Evolutionary conservation across 2,797 vertebrate species (phyloP).

Genomic region (Hephaestus fuliginosus): DNA sequence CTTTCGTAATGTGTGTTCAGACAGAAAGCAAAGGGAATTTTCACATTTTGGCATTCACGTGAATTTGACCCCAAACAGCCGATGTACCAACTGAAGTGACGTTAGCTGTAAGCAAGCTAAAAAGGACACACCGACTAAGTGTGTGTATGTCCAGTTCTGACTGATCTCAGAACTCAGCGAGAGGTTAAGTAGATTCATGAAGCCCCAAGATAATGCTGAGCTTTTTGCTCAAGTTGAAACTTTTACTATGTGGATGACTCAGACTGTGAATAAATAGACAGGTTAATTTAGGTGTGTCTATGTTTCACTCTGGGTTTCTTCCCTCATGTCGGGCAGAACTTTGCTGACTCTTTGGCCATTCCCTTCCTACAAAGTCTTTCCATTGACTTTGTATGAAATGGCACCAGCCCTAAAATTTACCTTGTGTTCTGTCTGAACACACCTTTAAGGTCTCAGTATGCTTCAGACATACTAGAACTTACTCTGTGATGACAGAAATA

Average conservation of each 20-base stretch:
- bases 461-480: constrained; percentile 6
- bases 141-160: background rate
- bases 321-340: too few relatives aligned
- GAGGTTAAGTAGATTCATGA: background rate
- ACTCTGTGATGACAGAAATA: background rate
- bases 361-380: background rate
- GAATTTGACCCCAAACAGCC: background rate
- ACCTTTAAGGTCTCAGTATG: background rate
- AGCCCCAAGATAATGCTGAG: background rate
- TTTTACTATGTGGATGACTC: background rate
- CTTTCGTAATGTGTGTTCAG: constrained; percentile 23
- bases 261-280: background rate
- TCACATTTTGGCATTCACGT: background rate
- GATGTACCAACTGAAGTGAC: background rate
- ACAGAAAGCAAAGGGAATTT: background rate
- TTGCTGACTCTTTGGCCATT: too few relatives aligned
- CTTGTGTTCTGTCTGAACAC: background rate
- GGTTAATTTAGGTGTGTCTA: background rate
- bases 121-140: background rate
- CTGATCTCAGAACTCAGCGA: background rate
- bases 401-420: background rate
- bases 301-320: too few relatives aligned
- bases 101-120: constrained; percentile 2
- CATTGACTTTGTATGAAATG: background rate
- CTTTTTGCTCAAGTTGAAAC: constrained; percentile 1